Percentiles rank a stretch among this genome's conserved stretches.
These are phyloP conservation scores for Pseudomugil tenellus DNA, from an alignment of 2,797 vertebrate genomes.

Conservation along the genomic window DNA sequence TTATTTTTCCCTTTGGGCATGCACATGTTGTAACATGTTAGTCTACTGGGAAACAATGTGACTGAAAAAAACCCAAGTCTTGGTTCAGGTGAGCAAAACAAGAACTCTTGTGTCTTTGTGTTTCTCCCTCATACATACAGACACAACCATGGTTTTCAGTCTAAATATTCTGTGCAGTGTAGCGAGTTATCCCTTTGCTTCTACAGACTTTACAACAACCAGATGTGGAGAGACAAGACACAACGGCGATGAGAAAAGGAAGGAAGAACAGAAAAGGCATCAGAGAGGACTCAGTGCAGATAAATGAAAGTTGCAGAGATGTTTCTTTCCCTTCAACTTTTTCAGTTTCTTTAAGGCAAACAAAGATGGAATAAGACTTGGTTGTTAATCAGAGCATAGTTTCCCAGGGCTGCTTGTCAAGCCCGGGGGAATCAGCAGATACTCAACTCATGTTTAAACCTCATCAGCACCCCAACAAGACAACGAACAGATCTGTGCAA, in stretches of 20 bases:
- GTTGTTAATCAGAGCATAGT: conserved; percentile 23
- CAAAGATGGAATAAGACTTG: too few species aligned
- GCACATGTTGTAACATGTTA: conserved; percentile 41
- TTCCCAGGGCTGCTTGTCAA: conserved; percentile 21
- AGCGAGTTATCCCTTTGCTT: conserved; percentile 23
- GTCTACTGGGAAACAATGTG: conserved; percentile 19
- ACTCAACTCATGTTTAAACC: conserved; percentile 38
- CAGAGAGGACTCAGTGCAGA: not conserved
- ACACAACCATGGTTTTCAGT: conserved; percentile 37
- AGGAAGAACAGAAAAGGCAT: conserved; percentile 13
- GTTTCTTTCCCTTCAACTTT: conserved; percentile 5
- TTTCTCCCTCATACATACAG: conserved; percentile 27
- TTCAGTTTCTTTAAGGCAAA: too few species aligned
- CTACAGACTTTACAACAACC: conserved; percentile 29
- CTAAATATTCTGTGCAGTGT: conserved; percentile 64
- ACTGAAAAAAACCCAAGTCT: conserved; percentile 6
- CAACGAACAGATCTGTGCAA: conserved; percentile 74
- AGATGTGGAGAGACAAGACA: conserved; percentile 39
- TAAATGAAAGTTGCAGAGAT: conserved; percentile 23
- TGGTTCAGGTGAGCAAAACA: conserved; percentile 43
- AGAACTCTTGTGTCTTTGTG: conserved; percentile 46
- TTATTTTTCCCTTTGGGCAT: conserved; percentile 1
- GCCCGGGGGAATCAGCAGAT: conserved; percentile 29
- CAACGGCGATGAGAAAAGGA: not conserved
- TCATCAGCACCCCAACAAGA: conserved; percentile 43